Evolutionary conservation across 2,797 vertebrate species (phyloP).

Genomic region (Bradypodion ventrale): DNA sequence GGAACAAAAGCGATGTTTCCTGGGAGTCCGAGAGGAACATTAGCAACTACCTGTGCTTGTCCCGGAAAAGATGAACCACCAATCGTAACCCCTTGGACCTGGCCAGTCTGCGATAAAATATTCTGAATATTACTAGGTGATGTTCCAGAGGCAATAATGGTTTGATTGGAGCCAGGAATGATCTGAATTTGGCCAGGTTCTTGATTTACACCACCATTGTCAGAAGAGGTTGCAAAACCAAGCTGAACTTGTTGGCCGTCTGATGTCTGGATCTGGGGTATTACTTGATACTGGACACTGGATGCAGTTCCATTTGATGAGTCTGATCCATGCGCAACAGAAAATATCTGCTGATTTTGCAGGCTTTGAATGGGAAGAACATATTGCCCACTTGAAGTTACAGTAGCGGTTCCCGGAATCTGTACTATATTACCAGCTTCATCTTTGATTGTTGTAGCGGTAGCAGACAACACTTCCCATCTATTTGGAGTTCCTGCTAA

Average conservation of each 20-base stretch:
- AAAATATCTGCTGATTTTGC: constrained; percentile 96
- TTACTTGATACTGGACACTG: constrained; percentile 99
- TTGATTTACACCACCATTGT: constrained; percentile 91
- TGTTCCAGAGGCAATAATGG: constrained; percentile 86
- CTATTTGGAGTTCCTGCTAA: constrained; percentile 89
- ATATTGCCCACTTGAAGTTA: constrained; percentile 97
- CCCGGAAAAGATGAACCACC: constrained; percentile 92
- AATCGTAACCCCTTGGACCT: constrained; percentile 94
- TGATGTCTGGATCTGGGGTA: constrained; percentile 97
- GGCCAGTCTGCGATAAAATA: constrained; percentile 95
- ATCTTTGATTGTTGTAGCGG: constrained; percentile 88
- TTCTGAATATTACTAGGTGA: constrained; percentile 90
- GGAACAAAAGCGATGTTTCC: constrained; percentile 99
- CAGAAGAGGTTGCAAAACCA: constrained; percentile 90
- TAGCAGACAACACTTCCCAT: constrained; percentile 93
- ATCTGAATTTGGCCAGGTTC: constrained; percentile 98
- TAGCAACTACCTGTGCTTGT: constrained; percentile 97
- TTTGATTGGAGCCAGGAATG: constrained; percentile 91
- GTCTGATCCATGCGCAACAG: constrained; percentile 92
- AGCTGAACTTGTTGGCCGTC: constrained; percentile 93
- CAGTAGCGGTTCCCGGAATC: constrained; percentile 90
- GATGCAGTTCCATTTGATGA: constrained; percentile 92
- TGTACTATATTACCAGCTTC: constrained; percentile 95
- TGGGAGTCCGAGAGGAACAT: constrained; percentile 95
- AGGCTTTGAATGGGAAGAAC: constrained; percentile 97